Evolutionary conservation across 2,113 vertebrate species (phyloP).

Genomic region (Alexandromys fortis): DNA sequence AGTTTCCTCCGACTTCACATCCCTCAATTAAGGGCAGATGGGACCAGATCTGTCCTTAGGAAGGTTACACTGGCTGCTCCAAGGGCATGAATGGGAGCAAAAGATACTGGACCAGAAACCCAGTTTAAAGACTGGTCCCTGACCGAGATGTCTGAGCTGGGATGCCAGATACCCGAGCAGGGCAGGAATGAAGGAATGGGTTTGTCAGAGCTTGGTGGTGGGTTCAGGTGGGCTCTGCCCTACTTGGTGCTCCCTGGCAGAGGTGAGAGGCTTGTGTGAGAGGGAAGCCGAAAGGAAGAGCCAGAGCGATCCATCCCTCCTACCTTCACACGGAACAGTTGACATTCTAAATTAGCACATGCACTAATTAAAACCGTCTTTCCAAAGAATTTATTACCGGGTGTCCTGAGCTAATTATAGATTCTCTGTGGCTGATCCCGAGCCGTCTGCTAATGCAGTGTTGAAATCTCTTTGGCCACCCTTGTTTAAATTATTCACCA

Average conservation of each 20-base stretch:
- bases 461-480: conserved; percentile 91
- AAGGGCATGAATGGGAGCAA: not conserved
- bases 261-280: not conserved
- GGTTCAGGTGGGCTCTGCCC: not conserved
- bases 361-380: conserved; percentile 90
- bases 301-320: conserved; percentile 79
- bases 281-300: not conserved
- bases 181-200: too few species aligned
- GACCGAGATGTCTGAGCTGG: not conserved
- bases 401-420: conserved; percentile 89
- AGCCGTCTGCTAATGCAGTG: conserved; percentile 88
- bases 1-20: not conserved
- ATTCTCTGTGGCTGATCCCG: conserved; percentile 88
- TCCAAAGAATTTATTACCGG: conserved; percentile 89
- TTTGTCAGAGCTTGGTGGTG: not conserved
- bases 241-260: not conserved
- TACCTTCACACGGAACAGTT: conserved; percentile 73
- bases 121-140: not conserved
- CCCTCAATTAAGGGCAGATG: not conserved
- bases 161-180: fast-evolving
- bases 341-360: conserved; percentile 84
- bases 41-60: not conserved
- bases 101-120: not conserved
- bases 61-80: not conserved
- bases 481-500: conserved; percentile 91